These are phyloP conservation scores for Zeugodacus cucurbitae DNA, from an alignment of 1,140 invertebrate species.

Conservation along the genomic window DNA sequence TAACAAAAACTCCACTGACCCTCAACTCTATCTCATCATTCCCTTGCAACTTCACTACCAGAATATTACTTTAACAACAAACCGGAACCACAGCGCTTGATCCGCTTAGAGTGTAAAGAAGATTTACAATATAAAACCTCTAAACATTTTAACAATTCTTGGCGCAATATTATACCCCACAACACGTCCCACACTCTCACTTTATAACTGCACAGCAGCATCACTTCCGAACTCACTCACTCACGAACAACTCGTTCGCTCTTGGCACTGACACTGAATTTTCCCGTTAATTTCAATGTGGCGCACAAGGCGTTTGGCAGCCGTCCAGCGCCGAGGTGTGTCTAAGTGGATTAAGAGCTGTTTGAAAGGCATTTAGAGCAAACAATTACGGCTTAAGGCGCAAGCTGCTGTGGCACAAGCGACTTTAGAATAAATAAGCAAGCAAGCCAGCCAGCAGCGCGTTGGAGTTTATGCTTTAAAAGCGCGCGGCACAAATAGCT, in stretches of 20 bases:
- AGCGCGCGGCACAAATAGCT: neutral
- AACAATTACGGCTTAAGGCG: constrained; percentile 22
- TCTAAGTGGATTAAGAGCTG: constrained; percentile 17
- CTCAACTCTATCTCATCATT: too few relatives aligned
- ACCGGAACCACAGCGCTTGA: too few relatives aligned
- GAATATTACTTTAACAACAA: too few relatives aligned
- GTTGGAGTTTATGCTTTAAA: neutral
- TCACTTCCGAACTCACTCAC: neutral
- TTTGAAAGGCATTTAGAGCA: constrained; percentile 15
- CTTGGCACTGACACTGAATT: neutral
- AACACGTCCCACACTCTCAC: neutral
- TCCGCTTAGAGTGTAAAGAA: too few relatives aligned
- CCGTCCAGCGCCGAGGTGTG: neutral
- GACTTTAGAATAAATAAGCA: neutral
- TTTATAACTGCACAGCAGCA: neutral
- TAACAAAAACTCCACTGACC: too few relatives aligned
- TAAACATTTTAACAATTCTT: neutral
- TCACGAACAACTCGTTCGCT: neutral
- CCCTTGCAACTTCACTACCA: too few relatives aligned
- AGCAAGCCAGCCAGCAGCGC: neutral
- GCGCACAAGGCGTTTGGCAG: neutral
- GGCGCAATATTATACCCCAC: neutral
- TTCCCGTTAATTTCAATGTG: neutral
- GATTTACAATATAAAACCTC: too few relatives aligned
- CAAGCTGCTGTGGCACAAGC: neutral